Evolutionary conservation across 2,113 vertebrate species (phyloP), one percentile per base, ranked within the genome.

Genomic region (Andinoacara biseriatus): DNA sequence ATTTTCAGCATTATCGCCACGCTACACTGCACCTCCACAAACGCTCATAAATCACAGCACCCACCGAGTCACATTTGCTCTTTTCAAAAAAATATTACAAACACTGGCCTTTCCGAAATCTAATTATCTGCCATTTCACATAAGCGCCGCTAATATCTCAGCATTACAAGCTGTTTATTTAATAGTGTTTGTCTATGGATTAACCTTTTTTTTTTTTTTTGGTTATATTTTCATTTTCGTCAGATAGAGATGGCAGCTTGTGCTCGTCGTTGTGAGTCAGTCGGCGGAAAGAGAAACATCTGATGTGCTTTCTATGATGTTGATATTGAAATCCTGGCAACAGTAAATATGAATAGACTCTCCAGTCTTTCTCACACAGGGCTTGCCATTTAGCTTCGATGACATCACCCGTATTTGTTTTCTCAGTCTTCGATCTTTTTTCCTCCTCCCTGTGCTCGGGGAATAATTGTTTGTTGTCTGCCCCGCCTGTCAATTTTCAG

Each of bases 381-480:
- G 59, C 92, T 84, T 94, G 94, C 91, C 92, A 95, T 96, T 95
- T 94, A 92, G 86, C 86, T 82, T 67, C 65, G 86, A 90, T 94
- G 85, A 92, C 93, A 87, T 92, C 89, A 86, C 81, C 76, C 92
- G 7, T 93, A 83, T 93, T 93, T 93, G 89, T 93, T 93, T 95
- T 94, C 82, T 80, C 91, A 83, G 76, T 35, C 84, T 95, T 94
- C 92, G 91, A 95, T 95, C 40, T 61, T 61, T 61, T 52, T 58
- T 60, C 3, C 13, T 38, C 54, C 56, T 56, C 57, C 62, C 61
- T 49, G 43, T 43, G 77, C 90, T 81, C 81, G 38, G 5, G 74
- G 86, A 87, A 91, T 89, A 92, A 92, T 93, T 95, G 93, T 95
- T 95, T 95, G 94, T 95, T 94, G 94, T 94, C 94, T 91, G 92